phyloP scores from a whole-genome alignment of 2,113 vertebrate genomes.

The Okapia johnstoni region DNA sequence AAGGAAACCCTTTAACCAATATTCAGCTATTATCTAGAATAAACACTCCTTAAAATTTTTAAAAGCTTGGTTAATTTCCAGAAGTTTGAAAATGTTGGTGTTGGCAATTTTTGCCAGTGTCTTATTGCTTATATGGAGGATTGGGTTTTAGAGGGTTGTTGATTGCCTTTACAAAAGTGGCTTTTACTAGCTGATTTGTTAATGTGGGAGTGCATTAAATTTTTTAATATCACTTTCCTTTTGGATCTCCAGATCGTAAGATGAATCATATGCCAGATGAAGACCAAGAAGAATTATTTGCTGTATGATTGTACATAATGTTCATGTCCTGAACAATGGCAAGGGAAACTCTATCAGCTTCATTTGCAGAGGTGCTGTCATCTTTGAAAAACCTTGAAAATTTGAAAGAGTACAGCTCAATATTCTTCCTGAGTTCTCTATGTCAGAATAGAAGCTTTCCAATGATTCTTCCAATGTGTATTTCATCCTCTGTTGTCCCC shows the following conservation, averaged over 20 bases:
- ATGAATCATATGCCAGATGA: not conserved
- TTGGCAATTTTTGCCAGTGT: not conserved
- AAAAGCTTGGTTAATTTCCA: not conserved
- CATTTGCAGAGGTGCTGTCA: not conserved
- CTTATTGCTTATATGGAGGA: not conserved
- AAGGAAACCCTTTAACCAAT: not conserved
- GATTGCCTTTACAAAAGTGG: not conserved
- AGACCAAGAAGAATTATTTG: not conserved
- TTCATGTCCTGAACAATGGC: not conserved
- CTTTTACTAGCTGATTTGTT: not conserved
- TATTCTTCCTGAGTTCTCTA: not conserved
- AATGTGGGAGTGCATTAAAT: not conserved
- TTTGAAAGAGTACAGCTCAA: not conserved
- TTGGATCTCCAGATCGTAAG: not conserved
- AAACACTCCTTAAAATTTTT: not conserved
- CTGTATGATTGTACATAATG: rapidly evolving
- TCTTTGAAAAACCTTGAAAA: not conserved
- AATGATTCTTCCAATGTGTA: not conserved
- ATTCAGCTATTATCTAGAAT: not conserved
- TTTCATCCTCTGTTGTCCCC: not conserved
- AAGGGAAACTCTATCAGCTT: no score
- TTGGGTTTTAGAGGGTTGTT: not conserved
- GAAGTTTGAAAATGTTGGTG: not conserved
- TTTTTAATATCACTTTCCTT: not conserved
- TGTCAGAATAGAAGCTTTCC: not conserved